Conservation (phyloP, 2,797 vertebrate genomes). For the Ctenochaetus hawaiiensis region DNA sequence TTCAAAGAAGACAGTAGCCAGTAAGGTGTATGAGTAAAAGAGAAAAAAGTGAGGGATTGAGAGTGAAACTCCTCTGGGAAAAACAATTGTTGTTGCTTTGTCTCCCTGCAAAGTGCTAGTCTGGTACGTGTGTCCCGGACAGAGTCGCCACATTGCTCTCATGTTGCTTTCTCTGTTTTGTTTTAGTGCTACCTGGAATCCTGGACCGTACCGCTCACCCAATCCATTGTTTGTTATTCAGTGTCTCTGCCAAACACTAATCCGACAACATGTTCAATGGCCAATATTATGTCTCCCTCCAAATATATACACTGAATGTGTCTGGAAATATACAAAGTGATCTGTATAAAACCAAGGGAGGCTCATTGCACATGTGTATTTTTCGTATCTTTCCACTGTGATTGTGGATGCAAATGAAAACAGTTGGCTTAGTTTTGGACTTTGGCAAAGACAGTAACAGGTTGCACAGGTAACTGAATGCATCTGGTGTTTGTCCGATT, state of each 20-base stretch:
- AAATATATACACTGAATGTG: conserved; percentile 76
- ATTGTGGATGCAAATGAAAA: conserved; percentile 51
- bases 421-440: conserved; percentile 64
- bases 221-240: conserved; percentile 67
- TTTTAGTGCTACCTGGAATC: conserved; percentile 66
- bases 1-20: conserved; percentile 67
- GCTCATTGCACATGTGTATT: conserved; percentile 44
- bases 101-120: conserved; percentile 62
- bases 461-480: conserved; percentile 65
- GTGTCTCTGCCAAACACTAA: conserved; percentile 72
- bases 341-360: conserved; percentile 62
- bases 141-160: conserved; percentile 51
- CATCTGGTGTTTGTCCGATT: conserved; percentile 55
- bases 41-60: conserved; percentile 68
- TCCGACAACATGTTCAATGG: conserved; percentile 66
- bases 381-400: conserved; percentile 49
- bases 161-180: conserved; percentile 45
- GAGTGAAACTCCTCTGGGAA: conserved; percentile 56
- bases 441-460: conserved; percentile 76
- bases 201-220: conserved; percentile 44
- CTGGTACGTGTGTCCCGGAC: conserved; percentile 57
- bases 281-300: conserved; percentile 62
- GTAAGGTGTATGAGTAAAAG: conserved; percentile 60
- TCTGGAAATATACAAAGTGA: conserved; percentile 70
- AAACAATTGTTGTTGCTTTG: conserved; percentile 50